Evolutionary conservation across 64 coral and sea anemone species (phyloP).

Genomic region (Orbicella faveolata): DNA sequence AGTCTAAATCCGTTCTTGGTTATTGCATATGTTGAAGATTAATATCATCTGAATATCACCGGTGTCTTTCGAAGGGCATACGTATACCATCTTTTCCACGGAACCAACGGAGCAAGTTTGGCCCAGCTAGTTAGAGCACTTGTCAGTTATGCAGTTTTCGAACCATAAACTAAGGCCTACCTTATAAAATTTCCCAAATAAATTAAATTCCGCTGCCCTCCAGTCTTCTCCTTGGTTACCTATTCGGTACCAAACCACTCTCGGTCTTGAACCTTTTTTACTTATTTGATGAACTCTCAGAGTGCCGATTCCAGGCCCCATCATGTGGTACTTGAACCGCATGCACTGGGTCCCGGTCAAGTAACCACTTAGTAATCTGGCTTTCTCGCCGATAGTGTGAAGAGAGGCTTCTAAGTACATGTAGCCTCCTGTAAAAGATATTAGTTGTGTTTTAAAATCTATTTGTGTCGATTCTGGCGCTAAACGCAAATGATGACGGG

Average conservation of each 20-base stretch:
- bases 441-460: not conserved
- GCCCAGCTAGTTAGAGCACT: not conserved
- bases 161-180: not conserved
- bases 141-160: too few relatives aligned
- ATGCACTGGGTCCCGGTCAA: slow-evolving; percentile 52
- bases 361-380: slow-evolving; percentile 48
- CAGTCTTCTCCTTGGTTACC: slow-evolving; percentile 50
- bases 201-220: slow-evolving; percentile 35
- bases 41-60: too few relatives aligned
- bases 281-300: slow-evolving; percentile 32
- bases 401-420: slow-evolving; percentile 53
- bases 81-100: too few relatives aligned
- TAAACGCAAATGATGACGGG: not conserved
- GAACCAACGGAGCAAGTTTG: not conserved
- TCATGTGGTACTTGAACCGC: slow-evolving; percentile 62
- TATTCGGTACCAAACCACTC: slow-evolving; percentile 45
- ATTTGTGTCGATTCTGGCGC: not conserved
- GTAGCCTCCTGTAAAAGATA: slow-evolving; percentile 22
- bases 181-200: slow-evolving; percentile 32
- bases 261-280: not conserved
- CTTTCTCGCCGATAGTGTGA: slow-evolving; percentile 6
- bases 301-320: slow-evolving; percentile 35
- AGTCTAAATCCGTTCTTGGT: too few relatives aligned
- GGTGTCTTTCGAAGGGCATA: too few relatives aligned
- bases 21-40: too few relatives aligned